Evolutionary conservation across 2,113 vertebrate genomes (phyloP).

Genomic region (Bubo bubo): DNA sequence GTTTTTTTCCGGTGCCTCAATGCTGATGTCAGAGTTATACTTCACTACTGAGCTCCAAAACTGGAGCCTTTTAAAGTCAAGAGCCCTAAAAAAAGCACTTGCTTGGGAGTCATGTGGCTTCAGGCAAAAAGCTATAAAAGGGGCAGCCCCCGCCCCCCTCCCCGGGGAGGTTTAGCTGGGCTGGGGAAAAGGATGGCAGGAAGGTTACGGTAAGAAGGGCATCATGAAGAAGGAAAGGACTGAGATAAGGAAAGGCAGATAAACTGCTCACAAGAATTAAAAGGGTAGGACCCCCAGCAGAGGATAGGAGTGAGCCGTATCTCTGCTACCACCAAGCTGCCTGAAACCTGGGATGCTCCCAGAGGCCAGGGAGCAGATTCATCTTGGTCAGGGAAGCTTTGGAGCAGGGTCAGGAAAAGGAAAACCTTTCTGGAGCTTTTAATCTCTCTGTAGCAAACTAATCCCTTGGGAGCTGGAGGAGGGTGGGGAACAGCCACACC

Average conservation of each 20-base stretch:
- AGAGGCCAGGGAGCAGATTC: background rate
- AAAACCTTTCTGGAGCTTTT: background rate
- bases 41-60: background rate
- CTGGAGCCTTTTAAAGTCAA: background rate
- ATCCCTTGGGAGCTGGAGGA: background rate
- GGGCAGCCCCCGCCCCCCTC: background rate
- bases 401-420: background rate
- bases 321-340: background rate
- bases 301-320: background rate
- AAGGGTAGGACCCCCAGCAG: background rate
- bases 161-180: background rate
- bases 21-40: background rate
- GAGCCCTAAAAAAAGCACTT: conserved; percentile 4
- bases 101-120: background rate
- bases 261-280: background rate
- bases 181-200: background rate
- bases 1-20: background rate
- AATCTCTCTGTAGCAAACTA: background rate
- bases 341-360: background rate
- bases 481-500: rapidly evolving
- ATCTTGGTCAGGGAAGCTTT: background rate
- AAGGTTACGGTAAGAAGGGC: background rate
- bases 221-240: background rate
- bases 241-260: background rate
- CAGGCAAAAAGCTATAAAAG: background rate